phyloP scores from a whole-genome alignment of 2,797 vertebrate species.

The Bradypodion ventrale region DNA sequence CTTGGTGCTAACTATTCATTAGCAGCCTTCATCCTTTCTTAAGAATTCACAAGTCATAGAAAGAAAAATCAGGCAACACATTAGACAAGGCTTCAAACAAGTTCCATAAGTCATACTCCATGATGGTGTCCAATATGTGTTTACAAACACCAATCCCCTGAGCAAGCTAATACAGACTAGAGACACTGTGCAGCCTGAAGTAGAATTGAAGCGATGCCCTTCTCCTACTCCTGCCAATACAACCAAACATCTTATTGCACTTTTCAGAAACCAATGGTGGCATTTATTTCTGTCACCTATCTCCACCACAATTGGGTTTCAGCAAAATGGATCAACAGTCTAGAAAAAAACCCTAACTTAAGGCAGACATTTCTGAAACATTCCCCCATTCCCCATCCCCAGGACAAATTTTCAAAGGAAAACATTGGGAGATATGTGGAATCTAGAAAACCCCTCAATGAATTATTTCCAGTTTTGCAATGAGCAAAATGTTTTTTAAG shows the following conservation, averaged over 20 bases:
- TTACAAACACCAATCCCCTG: not conserved
- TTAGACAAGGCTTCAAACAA: not conserved
- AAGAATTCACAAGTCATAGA: not conserved
- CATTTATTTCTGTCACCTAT: not conserved
- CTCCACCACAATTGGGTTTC: not conserved
- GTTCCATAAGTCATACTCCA: not conserved
- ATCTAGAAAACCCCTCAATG: no score
- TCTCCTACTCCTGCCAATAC: not conserved
- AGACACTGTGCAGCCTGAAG: not conserved
- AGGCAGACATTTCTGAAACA: no score
- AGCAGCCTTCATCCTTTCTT: not conserved
- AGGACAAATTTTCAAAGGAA: no score
- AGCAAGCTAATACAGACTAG: not conserved
- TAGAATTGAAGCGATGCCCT: not conserved
- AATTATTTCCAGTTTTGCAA: no score
- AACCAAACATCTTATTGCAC: not conserved
- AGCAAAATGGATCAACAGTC: no score
- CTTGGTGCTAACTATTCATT: slow-evolving; percentile 5
- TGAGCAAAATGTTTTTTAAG: no score
- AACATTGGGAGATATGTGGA: no score
- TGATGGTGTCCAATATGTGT: not conserved
- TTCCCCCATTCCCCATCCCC: no score
- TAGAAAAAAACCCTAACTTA: no score
- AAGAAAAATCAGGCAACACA: slow-evolving; percentile 4
- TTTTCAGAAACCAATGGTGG: not conserved